These are phyloP conservation scores for Butorides virescens DNA, from an alignment of 2,113 vertebrate genomes.

Conservation along the genomic window DNA sequence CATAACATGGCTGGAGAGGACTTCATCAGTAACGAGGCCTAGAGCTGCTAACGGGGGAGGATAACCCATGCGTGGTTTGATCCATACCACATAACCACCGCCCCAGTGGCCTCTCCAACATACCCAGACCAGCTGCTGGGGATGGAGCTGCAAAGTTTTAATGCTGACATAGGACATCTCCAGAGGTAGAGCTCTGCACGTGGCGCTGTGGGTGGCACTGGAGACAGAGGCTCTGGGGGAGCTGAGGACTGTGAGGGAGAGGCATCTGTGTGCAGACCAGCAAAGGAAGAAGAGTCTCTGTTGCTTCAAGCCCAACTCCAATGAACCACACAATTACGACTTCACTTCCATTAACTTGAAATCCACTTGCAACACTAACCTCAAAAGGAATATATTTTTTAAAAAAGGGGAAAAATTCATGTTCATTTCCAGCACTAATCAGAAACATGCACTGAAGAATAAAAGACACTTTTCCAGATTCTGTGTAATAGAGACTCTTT, in stretches of 20 bases:
- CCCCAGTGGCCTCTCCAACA: rapidly evolving
- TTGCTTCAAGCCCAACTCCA: not conserved
- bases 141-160: not conserved
- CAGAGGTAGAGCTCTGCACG: not conserved
- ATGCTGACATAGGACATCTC: not conserved
- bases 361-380: slow-evolving; percentile 31
- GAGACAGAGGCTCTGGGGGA: not conserved
- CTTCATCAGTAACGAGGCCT: not conserved
- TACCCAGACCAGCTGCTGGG: not conserved
- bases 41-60: not conserved
- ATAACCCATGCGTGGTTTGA: not conserved
- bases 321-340: not conserved
- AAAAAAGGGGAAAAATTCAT: not conserved
- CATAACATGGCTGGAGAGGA: not conserved
- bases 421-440: slow-evolving; percentile 59
- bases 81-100: not conserved
- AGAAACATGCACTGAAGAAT: slow-evolving; percentile 48
- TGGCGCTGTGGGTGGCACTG: not conserved
- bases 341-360: slow-evolving; percentile 14
- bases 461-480: slow-evolving; percentile 22
- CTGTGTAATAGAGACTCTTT: not conserved
- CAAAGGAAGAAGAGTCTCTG: not conserved
- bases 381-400: not conserved
- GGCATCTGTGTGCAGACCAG: not conserved
- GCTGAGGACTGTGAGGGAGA: not conserved